Conservation (phyloP, 2,888 invertebrate genomes). For the Papilio elwesi region DNA sequence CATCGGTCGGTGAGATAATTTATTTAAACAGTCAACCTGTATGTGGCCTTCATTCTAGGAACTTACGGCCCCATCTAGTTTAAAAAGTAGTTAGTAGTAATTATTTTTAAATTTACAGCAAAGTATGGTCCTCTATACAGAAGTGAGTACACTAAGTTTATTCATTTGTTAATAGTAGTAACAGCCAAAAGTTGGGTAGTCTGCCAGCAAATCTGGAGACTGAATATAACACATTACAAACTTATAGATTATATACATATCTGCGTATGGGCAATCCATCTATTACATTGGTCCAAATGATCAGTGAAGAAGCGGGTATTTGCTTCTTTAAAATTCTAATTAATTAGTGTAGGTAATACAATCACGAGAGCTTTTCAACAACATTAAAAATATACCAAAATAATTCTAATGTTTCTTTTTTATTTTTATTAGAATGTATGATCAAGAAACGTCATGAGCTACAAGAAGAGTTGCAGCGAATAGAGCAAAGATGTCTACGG, state of each 20-base stretch:
- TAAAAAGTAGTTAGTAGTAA: constrained; percentile 7
- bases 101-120: constrained; percentile 60
- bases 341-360: no score
- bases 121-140: constrained; percentile 66
- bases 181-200: neutral
- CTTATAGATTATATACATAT: no score
- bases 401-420: neutral
- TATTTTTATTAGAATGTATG: constrained; percentile 81
- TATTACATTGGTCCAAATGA: no score
- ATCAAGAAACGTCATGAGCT: constrained; percentile 86
- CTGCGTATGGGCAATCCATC: no score
- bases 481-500: constrained; percentile 82
- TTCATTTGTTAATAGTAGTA: neutral
- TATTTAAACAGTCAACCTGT: no score
- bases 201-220: no score
- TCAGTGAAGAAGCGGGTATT: no score
- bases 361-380: no score
- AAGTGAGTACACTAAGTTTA: constrained; percentile 62
- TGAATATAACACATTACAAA: no score
- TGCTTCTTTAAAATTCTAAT: no score
- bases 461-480: constrained; percentile 86
- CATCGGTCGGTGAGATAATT: no score
- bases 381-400: neutral
- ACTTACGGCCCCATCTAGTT: neutral
- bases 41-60: no score